Conservation (phyloP, 1,140 invertebrate species). For the Theocolax elegans region DNA sequence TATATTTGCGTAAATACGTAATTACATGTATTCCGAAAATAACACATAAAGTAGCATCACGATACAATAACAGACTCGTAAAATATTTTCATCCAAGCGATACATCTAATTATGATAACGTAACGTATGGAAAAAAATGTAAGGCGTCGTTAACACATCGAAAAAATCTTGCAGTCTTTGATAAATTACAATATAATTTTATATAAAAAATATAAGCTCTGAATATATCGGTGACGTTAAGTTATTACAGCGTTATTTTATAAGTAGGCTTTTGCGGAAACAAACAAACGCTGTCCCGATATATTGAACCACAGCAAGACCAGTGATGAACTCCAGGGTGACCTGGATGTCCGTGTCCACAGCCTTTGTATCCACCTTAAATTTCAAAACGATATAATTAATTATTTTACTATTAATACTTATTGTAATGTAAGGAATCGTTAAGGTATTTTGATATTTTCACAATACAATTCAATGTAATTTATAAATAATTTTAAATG, state of each 20-base stretch:
- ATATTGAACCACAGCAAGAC: slow-evolving; percentile 79
- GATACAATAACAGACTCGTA: slow-evolving; percentile 9
- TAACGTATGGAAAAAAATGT: not conserved
- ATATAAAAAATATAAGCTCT: slow-evolving; percentile 41
- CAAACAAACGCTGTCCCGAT: slow-evolving; percentile 55
- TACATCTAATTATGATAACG: too few relatives aligned
- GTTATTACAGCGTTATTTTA: slow-evolving; percentile 53
- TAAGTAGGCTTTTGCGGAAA: slow-evolving; percentile 49
- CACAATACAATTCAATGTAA: too few relatives aligned
- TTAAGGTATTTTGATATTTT: not conserved
- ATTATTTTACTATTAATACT: too few relatives aligned
- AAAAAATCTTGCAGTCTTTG: slow-evolving; percentile 20
- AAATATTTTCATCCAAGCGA: slow-evolving; percentile 11
- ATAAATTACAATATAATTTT: not conserved
- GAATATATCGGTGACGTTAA: slow-evolving; percentile 17
- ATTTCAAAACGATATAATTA: too few relatives aligned
- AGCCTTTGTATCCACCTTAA: slow-evolving; percentile 78
- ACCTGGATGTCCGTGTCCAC: slow-evolving; percentile 81
- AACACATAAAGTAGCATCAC: slow-evolving; percentile 18
- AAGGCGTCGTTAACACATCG: too few relatives aligned
- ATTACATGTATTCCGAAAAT: slow-evolving; percentile 24
- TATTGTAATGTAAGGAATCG: not conserved
- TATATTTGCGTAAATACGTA: not conserved
- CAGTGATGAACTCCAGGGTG: slow-evolving; percentile 82
- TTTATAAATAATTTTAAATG: too few relatives aligned